Base-by-base conservation (phyloP, 2,113 vertebrate species). In the Protomyctophum bolini region DNA sequence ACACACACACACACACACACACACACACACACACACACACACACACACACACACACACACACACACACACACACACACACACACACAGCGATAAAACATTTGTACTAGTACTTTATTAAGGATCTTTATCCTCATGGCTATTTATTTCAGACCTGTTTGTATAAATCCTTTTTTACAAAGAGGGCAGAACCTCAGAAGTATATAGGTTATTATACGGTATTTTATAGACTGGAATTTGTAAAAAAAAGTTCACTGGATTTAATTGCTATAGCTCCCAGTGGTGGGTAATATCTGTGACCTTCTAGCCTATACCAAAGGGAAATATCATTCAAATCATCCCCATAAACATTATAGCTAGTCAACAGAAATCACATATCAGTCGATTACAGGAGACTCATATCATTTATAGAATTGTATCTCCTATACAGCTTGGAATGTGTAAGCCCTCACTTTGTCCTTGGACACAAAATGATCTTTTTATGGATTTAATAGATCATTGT, bases 381-480 rank as follows among this genome's bases (percentile, higher is more conserved):
- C 3, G 33, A 41, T 41, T 41, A 41, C 5, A 5, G 47, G 28
- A 47, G 58, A 62, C 49, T 7, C 1, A 0, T 8, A 51, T 63
- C 45, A 75, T 61, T 49, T 2, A 6, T 41, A 10, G 49, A 21
- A 1, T 41, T 41, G 33, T 50, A 0, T 2, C 7, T n/a, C n/a
- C n/a, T n/a, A n/a, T 50, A 7, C 2, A 50, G 10, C 8, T 50
- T 50, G 0, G 6, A 3, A 64, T 64, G 8, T 1, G 8, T 1
- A 45, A 74, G 51, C 51, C 58, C 48, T n/a, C 48, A 49, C 46
- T 12, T 12, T 3, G 47, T 12, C 52, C 4, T n/a, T 9, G 5
- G 29, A 66, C 59, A 29, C 10, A 56, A 21, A 56, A 8, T 1
- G 29, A 57, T 33, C n/a, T 11, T 52, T 77, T 75, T 46, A 70